A percentile compares a stretch with the other conserved stretches of the same genome.
Evolutionary conservation across 2,888 invertebrate genomes (phyloP).

Genomic region (Agrotis ipsilon): DNA sequence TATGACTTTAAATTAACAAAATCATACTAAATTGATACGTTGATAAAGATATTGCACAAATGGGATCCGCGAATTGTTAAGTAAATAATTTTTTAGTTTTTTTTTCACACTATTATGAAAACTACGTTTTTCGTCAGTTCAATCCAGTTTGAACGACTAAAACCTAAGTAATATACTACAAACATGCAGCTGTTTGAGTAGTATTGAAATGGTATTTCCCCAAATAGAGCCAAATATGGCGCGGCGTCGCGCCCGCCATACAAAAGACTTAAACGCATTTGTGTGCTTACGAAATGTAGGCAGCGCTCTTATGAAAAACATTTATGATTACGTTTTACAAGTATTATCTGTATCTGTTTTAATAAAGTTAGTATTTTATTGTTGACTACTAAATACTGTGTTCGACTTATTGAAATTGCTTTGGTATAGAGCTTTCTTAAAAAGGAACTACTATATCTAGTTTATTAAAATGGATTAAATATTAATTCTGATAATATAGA

Average conservation of each 20-base stretch:
- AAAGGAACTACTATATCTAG: neutral
- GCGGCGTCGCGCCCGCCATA: slow-evolving; percentile 67
- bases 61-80: slow-evolving; percentile 16
- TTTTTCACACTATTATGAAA: neutral
- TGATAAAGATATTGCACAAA: slow-evolving; percentile 20
- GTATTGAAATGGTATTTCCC: slow-evolving; percentile 14
- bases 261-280: slow-evolving; percentile 85
- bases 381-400: slow-evolving; percentile 30
- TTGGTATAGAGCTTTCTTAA: slow-evolving; percentile 14
- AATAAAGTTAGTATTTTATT: slow-evolving; percentile 39
- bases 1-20: slow-evolving; percentile 21
- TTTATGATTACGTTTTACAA: slow-evolving; percentile 35
- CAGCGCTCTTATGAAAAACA: slow-evolving; percentile 28
- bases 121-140: neutral
- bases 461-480: slow-evolving; percentile 11
- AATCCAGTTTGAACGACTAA: neutral
- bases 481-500: neutral
- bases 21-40: slow-evolving; percentile 16
- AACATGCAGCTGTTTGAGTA: slow-evolving; percentile 1
- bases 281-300: slow-evolving; percentile 28
- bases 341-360: slow-evolving; percentile 35
- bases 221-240: slow-evolving; percentile 43
- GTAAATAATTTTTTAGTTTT: slow-evolving; percentile 14
- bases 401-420: slow-evolving; percentile 38
- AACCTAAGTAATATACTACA: slow-evolving; percentile 9